Base-by-base conservation (phyloP, 2,888 invertebrate genomes). In the Enchytraeus crypticus region DNA sequence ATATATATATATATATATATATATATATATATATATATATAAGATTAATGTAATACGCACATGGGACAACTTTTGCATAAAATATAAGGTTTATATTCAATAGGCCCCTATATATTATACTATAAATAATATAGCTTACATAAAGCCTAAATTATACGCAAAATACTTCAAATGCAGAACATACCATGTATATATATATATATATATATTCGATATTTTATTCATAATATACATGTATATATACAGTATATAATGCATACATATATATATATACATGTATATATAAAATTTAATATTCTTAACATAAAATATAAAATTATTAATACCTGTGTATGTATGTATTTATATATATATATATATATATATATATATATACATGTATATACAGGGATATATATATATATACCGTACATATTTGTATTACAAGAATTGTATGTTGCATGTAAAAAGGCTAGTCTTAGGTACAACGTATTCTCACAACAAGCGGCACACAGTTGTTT, bases 321-420 rank as follows among this genome's bases (percentile, higher is more conserved):
- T 21, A 26, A 21, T 59, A 29, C 55, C 2, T 59, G 43, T 59
- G n/a, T n/a, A n/a, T n/a, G n/a, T n/a, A n/a, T n/a, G n/a, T n/a
- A n/a, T n/a, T n/a, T n/a, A n/a, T n/a, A 56, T 38, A 21, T 54
- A 57, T 59, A 30, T 59, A 57, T 59, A 29, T 56, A 57, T 59
- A 30, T 59, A 57, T 59, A 29, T 53, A 53, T 57, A 3, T 49
- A 47, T 56, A 30, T 49, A 47, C 47, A 21, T 49, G 29, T 53
- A 26, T 53, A 53, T 53, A 26, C 29, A 53, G n/a, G 27, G 47
- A 53, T 51, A 21, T 57, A 47, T 51, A 32, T 57, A 58, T 53
- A 43, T 32, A 1, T 21, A 34, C 34, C 5, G n/a, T 4, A n/a
- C 21, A 18, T 33, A 21, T 3, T 26, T 27, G 18, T 11, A 21